Evolutionary conservation across 2,113 vertebrate species (phyloP).

Genomic region (Pungitius pungitius): DNA sequence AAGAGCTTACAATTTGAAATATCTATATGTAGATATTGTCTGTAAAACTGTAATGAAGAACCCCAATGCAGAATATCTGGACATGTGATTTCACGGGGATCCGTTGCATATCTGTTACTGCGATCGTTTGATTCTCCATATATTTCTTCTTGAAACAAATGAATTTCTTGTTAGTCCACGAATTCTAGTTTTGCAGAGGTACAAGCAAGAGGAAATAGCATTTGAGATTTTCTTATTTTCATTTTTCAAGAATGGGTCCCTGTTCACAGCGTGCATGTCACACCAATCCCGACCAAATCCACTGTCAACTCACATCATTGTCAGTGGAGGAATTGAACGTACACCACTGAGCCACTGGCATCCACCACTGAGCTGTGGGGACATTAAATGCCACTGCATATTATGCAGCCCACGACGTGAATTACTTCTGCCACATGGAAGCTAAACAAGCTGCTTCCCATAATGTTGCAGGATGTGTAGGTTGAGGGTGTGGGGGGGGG

Average conservation of each 20-base stretch:
- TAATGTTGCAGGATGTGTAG: constrained; percentile 55
- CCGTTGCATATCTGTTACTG: background rate
- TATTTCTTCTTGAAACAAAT: background rate
- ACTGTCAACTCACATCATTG: constrained; percentile 74
- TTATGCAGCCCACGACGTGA: constrained; percentile 65
- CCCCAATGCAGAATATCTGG: background rate
- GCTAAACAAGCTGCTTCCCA: constrained; percentile 68
- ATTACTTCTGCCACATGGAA: constrained; percentile 71
- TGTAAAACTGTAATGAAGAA: constrained; percentile 5
- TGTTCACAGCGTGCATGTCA: constrained; percentile 57
- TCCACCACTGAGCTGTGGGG: constrained; percentile 69
- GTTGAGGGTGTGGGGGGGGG: constrained; percentile 17
- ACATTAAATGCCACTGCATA: constrained; percentile 78
- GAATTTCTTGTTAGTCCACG: background rate
- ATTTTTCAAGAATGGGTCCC: constrained; percentile 36
- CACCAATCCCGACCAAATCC: constrained; percentile 66
- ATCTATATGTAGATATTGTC: constrained; percentile 1
- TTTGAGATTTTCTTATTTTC: constrained; percentile 8
- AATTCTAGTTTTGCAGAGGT: constrained; percentile 34
- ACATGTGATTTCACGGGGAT: background rate
- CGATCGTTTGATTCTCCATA: background rate
- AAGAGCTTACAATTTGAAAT: constrained; percentile 1
- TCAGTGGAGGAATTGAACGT: constrained; percentile 69
- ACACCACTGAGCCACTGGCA: constrained; percentile 68
- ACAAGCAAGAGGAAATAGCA: constrained; percentile 30